Percentiles rank a stretch among this genome's conserved stretches.
phyloP scores from a whole-genome alignment of 2,113 vertebrate genomes.

The Pomatorhinus ruficollis region DNA sequence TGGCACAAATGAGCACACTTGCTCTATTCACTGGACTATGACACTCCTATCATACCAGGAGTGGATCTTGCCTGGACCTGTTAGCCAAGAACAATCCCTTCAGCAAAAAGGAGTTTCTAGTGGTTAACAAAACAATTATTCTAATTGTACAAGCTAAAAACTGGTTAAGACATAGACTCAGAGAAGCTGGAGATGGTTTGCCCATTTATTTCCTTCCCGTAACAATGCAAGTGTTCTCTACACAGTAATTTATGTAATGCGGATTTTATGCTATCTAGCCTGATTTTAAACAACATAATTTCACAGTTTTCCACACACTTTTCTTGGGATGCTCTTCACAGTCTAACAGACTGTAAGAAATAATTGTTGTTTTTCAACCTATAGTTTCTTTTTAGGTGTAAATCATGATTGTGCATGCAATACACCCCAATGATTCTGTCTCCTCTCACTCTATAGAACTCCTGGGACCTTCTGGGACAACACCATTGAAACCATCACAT shows the following conservation, averaged over 20 bases:
- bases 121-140: not conserved
- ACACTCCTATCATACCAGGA: not conserved
- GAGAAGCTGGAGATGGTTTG: not conserved
- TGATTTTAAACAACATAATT: not conserved
- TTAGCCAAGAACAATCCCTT: not conserved
- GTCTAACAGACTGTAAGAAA: not conserved
- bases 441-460: not conserved
- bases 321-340: not conserved
- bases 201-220: not conserved
- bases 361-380: not conserved
- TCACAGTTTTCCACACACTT: not conserved
- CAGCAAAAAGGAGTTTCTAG: not conserved
- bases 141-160: not conserved
- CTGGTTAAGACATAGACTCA: not conserved
- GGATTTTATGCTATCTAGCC: not conserved
- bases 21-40: not conserved
- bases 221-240: not conserved
- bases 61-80: not conserved
- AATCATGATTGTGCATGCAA: not conserved
- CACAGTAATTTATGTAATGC: not conserved
- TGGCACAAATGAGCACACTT: not conserved
- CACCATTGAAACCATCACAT: not conserved
- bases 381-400: not conserved
- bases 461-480: not conserved
- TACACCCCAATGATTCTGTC: not conserved